Evolutionary conservation across 2,113 vertebrate species (phyloP).

Genomic region (Daboia siamensis): DNA sequence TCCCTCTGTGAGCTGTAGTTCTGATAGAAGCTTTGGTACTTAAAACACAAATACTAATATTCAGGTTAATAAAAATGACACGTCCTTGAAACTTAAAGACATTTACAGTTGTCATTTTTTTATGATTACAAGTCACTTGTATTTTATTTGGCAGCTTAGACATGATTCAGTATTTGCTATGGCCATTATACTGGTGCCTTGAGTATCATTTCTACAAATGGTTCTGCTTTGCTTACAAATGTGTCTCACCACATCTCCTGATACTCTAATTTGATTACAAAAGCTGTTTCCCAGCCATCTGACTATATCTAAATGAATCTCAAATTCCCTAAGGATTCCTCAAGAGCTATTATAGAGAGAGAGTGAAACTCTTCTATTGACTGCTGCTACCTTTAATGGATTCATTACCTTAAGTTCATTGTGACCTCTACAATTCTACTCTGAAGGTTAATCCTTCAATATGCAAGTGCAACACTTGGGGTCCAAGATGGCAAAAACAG

Average conservation of each 20-base stretch:
- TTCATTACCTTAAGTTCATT: conserved; percentile 60
- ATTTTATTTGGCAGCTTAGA: neutral
- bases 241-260: conserved; percentile 44
- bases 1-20: neutral
- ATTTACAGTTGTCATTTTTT: neutral
- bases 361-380: conserved; percentile 72
- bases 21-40: neutral
- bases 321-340: conserved; percentile 60
- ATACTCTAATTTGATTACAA: conserved; percentile 59
- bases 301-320: conserved; percentile 65
- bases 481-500: neutral
- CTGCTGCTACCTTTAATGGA: conserved; percentile 71
- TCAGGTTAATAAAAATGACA: neutral
- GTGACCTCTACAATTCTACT: conserved; percentile 57
- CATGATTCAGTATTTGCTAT: neutral
- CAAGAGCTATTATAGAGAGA: conserved; percentile 68
- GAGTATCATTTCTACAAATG: conserved; percentile 18
- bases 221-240: conserved; percentile 42
- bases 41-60: neutral
- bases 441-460: conserved; percentile 18
- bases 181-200: neutral
- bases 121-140: neutral
- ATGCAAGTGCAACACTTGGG: conserved; percentile 35
- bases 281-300: conserved; percentile 65
- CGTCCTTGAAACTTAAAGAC: neutral